Evolutionary conservation across 2,888 invertebrate genomes (phyloP), one percentile per base, ranked within the genome.

Genomic region (Drosophila fulvimacula): DNA sequence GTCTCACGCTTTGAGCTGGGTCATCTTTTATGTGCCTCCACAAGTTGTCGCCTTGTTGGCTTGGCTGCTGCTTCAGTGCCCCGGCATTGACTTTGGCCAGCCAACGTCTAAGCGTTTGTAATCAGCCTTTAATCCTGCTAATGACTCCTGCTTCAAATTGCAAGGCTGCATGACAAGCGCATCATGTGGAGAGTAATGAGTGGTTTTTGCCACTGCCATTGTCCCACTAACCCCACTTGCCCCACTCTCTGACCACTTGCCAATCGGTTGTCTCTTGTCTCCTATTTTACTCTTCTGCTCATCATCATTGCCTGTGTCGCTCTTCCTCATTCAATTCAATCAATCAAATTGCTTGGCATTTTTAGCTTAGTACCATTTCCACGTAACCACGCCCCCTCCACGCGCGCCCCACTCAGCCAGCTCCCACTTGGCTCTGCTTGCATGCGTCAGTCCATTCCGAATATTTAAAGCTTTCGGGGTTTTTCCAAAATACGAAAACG

Each of bases 321-420:
- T 64, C 61, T 55, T 82, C 69, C 64, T 67, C 69, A 49, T 73
- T 73, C 82, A 80, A 74, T 82, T 85, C 88, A 82, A 82, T 82
- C 88, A 88, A 82, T 82, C 82, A 82, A 88, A 80, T 79, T 72
- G 75, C 51, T 48, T 70, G 75, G 60, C 79, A 70, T 72, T 85
- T 72, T 48, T 69, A 69, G 73, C 70, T 61, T 71, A 48, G 42
- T 65, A 42, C 41, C 57, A 34, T 30, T 7, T 44, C 10, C 19
- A 39, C 55, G 17, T 44, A 17, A 0, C 42, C 55, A 17, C 19
- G 27, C 27, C 46, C 2, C 24, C 32, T 7, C 17, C 17, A n/a
- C 30, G 30, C 46, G 10, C 32, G 3, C 0, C 53, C 7, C 27
- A 9, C 27, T n/a, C 27, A 9, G 27, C 2, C 56, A 42, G 19